These are phyloP conservation scores for Heterocephalus glaber DNA, from an alignment of 2,113 vertebrate species.

Conservation along the genomic window DNA sequence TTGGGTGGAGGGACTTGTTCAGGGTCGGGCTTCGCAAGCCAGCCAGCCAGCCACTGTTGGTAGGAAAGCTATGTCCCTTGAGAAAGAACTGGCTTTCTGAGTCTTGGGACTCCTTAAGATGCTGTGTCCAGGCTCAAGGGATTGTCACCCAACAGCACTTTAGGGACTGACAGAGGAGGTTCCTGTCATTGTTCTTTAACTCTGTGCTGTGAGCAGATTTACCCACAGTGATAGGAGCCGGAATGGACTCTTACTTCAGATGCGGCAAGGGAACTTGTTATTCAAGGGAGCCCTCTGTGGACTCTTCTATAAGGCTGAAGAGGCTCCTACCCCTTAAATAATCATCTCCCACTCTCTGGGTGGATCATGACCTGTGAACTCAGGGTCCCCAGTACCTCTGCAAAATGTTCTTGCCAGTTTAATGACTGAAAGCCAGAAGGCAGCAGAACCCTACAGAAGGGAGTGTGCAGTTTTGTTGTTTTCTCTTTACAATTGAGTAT, in stretches of 20 bases:
- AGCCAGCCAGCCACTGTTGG: not conserved
- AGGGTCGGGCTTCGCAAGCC: not conserved
- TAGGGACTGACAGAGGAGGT: not conserved
- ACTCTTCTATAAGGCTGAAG: not conserved
- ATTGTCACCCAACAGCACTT: not conserved
- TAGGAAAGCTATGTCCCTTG: not conserved
- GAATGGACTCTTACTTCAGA: not conserved
- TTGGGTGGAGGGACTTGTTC: not conserved
- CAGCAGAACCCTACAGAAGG: not conserved
- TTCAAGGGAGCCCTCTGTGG: not conserved
- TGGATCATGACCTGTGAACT: not conserved
- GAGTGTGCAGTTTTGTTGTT: conserved; percentile 26
- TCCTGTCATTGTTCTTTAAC: not conserved
- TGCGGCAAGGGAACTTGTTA: not conserved
- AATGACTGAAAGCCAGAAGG: conserved; percentile 54
- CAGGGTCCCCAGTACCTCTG: not conserved
- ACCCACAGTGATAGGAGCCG: not conserved
- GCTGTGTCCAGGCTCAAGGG: not conserved
- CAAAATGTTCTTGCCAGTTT: not conserved
- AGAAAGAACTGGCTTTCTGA: not conserved
- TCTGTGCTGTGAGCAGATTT: not conserved
- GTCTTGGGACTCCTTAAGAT: not conserved
- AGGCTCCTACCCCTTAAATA: not conserved
- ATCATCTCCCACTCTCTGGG: not conserved
- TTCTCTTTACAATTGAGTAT: conserved; percentile 59